Conservation (phyloP, 2,888 invertebrate genomes). For the Cepaea hortensis region DNA sequence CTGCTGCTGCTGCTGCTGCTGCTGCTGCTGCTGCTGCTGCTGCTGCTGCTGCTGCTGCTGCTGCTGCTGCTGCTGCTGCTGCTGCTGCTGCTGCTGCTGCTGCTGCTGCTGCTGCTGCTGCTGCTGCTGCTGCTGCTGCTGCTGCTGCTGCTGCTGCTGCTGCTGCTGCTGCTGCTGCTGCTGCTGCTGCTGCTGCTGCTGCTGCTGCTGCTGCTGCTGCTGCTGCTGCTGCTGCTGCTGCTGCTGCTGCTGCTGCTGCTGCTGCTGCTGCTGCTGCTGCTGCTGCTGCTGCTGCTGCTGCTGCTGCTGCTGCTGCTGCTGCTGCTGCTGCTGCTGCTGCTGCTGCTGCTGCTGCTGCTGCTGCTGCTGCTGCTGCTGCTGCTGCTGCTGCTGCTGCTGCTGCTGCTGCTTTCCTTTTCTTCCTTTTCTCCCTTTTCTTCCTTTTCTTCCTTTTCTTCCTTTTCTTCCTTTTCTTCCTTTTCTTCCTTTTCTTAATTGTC, state of each 20-base stretch:
- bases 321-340: not conserved
- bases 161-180: no score
- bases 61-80: no score
- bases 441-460: not conserved
- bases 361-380: not conserved
- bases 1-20: no score
- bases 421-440: not conserved
- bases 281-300: not conserved
- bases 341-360: not conserved
- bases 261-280: not conserved
- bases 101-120: no score
- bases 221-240: not conserved
- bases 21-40: no score
- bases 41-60: no score
- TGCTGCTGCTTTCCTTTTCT: not conserved
- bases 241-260: not conserved
- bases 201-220: not conserved
- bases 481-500: not conserved
- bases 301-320: not conserved
- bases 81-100: no score
- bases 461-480: not conserved
- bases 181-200: not conserved
- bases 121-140: no score
- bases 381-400: not conserved
- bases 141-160: no score